Evolutionary conservation across 92 coral and sea anemone genomes (phyloP).

Genomic region (Virgularia gustaviana): DNA sequence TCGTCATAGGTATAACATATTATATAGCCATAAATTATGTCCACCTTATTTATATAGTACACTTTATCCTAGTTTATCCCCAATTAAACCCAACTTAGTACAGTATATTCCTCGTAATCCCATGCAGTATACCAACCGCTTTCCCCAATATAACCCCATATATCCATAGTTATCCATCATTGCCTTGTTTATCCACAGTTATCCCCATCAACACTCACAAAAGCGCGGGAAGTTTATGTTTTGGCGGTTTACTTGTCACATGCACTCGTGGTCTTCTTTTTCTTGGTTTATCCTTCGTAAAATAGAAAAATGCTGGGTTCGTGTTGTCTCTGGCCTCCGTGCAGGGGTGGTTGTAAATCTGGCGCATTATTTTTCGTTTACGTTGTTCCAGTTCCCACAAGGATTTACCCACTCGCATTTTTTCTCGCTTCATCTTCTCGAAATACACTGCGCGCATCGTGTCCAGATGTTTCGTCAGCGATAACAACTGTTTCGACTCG

Average conservation of each 20-base stretch:
- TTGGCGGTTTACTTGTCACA: background rate
- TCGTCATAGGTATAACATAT: too few relatives aligned
- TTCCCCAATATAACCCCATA: too few relatives aligned
- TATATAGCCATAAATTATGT: too few relatives aligned
- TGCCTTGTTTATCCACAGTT: too few relatives aligned
- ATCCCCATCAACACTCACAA: too few relatives aligned
- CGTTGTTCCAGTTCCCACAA: slow-evolving; percentile 89
- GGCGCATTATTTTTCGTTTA: slow-evolving; percentile 74
- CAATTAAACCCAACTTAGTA: too few relatives aligned
- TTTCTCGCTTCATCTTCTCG: slow-evolving; percentile 51
- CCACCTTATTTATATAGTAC: too few relatives aligned
- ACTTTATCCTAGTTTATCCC: too few relatives aligned
- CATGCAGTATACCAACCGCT: too few relatives aligned
- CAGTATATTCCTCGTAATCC: too few relatives aligned
- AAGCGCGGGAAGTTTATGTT: background rate
- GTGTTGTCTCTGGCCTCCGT: slow-evolving; percentile 8
- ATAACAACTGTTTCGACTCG: slow-evolving; percentile 13
- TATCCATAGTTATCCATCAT: too few relatives aligned
- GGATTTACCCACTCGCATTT: slow-evolving; percentile 72
- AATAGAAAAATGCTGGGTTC: slow-evolving; percentile 35
- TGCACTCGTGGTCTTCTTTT: slow-evolving; percentile 21
- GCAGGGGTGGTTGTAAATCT: slow-evolving; percentile 59
- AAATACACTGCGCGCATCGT: slow-evolving; percentile 24
- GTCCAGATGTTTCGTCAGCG: slow-evolving; percentile 31
- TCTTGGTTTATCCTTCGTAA: slow-evolving; percentile 32